Evolutionary conservation across 2,113 vertebrate species (phyloP).

Genomic region (Camarhynchus parvulus): DNA sequence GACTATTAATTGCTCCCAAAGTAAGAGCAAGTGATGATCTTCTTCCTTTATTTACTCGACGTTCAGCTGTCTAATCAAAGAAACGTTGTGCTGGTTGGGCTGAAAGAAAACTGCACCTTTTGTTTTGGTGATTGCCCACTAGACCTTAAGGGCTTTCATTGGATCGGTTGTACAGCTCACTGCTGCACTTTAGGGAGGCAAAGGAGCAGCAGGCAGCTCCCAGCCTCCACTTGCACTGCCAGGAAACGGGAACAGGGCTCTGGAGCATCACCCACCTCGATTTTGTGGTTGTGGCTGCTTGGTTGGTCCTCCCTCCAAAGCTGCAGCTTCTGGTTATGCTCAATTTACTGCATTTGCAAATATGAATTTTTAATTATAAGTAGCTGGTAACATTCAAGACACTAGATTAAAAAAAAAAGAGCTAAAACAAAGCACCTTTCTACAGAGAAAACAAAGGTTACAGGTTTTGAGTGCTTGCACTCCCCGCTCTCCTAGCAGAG

Average conservation of each 20-base stretch:
- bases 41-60: conserved; percentile 65
- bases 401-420: neutral
- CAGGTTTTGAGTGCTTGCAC: neutral
- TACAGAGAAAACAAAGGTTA: neutral
- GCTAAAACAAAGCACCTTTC: neutral
- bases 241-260: neutral
- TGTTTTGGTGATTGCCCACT: conserved; percentile 65
- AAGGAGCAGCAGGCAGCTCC: neutral
- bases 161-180: conserved; percentile 51
- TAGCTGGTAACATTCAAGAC: neutral
- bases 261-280: neutral
- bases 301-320: neutral
- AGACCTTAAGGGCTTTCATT: conserved; percentile 53
- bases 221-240: neutral
- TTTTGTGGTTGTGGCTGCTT: neutral
- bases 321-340: neutral
- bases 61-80: conserved; percentile 64
- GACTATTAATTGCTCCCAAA: conserved; percentile 70
- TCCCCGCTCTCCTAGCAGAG: neutral
- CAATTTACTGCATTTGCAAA: neutral
- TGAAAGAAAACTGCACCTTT: conserved; percentile 57
- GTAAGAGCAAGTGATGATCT: conserved; percentile 57
- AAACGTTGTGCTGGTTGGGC: conserved; percentile 26
- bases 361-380: neutral
- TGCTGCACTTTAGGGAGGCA: conserved; percentile 18